Evolutionary conservation across 1,140 invertebrate genomes (phyloP).

Genomic region (Tetraneura akinire): DNA sequence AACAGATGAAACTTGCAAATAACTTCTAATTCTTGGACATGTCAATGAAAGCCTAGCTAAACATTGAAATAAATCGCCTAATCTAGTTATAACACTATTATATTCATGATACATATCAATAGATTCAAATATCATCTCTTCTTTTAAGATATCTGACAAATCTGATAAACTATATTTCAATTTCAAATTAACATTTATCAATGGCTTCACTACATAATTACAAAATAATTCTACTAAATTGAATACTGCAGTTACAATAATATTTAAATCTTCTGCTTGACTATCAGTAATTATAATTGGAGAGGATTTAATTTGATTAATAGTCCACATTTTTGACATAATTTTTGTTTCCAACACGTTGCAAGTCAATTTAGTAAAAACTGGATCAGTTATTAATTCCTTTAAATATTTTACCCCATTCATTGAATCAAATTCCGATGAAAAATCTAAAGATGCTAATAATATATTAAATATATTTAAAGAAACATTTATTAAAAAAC

Average conservation of each 20-base stretch:
- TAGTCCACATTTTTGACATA: conserved; percentile 55
- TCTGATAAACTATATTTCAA: conserved; percentile 41
- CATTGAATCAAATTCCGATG: conserved; percentile 64
- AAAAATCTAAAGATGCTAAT: conserved; percentile 63
- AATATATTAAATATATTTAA: conserved; percentile 66
- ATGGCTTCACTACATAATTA: conserved; percentile 24
- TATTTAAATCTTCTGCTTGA: conserved; percentile 48
- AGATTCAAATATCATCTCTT: conserved; percentile 25
- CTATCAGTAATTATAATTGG: conserved; percentile 45
- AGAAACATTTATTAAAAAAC: conserved; percentile 66
- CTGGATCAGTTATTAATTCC: conserved; percentile 61
- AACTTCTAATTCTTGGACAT: conserved; percentile 43
- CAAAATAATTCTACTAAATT: conserved; percentile 47
- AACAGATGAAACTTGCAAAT: conserved; percentile 45
- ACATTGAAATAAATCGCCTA: conserved; percentile 49
- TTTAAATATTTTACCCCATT: conserved; percentile 64
- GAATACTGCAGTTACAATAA: conserved; percentile 41
- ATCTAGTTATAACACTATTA: conserved; percentile 40
- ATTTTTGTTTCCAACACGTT: conserved; percentile 66
- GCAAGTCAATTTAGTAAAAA: conserved; percentile 66
- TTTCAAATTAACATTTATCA: conserved; percentile 37
- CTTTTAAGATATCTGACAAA: conserved; percentile 32
- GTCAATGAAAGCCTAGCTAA: conserved; percentile 43
- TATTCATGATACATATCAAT: conserved; percentile 5
- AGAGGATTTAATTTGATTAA: conserved; percentile 46